These are phyloP conservation scores for Palloptera scutellata DNA, from an alignment of 2,888 invertebrate species.

Conservation along the genomic window DNA sequence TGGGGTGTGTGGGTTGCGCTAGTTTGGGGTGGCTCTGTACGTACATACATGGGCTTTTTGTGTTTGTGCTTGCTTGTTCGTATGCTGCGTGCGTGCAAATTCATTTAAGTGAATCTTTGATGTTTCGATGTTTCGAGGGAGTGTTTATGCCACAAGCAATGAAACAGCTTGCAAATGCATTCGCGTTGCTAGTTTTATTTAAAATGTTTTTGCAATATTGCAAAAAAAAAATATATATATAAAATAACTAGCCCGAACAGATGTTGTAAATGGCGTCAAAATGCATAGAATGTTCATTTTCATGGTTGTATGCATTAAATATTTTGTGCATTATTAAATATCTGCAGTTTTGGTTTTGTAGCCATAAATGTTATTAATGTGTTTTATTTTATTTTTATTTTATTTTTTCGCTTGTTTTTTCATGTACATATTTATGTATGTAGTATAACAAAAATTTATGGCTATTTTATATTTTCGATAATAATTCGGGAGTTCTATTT, in stretches of 20 bases:
- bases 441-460: too few species aligned
- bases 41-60: conserved; percentile 23
- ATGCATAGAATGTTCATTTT: conserved; percentile 24
- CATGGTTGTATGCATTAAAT: conserved; percentile 11
- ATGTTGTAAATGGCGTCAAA: conserved; percentile 32
- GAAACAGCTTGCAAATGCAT: not conserved
- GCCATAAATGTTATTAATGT: too few species aligned
- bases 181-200: not conserved
- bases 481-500: too few species aligned
- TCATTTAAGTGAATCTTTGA: not conserved
- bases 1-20: not conserved
- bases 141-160: conserved; percentile 15
- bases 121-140: not conserved
- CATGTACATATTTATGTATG: too few species aligned
- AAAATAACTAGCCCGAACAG: conserved; percentile 22
- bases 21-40: conserved; percentile 20
- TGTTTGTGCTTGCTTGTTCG: conserved; percentile 18
- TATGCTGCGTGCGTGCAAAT: conserved; percentile 10
- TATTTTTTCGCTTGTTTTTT: too few species aligned
- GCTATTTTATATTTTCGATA: too few species aligned
- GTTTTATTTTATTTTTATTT: too few species aligned
- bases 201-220: conserved; percentile 30
- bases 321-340: too few species aligned
- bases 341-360: too few species aligned
- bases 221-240: conserved; percentile 20